Base-by-base conservation (phyloP, 2,797 vertebrate genomes). In the Gambelia wislizenii region DNA sequence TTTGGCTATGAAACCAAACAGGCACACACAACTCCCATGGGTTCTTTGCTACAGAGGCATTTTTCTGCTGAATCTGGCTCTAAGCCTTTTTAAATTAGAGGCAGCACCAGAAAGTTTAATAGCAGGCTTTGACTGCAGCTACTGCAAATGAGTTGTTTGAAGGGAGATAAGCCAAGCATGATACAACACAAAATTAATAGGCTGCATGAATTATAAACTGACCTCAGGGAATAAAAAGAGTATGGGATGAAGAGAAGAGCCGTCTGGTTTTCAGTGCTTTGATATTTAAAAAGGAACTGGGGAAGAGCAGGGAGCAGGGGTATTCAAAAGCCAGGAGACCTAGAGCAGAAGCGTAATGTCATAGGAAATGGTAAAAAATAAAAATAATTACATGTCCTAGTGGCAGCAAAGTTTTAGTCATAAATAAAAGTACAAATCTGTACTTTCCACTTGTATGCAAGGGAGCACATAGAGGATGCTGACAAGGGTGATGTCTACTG, bases 91-190 rank as follows among this genome's bases (percentile, higher is more conserved):
- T 59, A 91, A 92, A 91, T 0, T 0, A 93, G 82, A 93, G 76
- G 44, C 85, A 84, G 27, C 72, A 85, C 7, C 80, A 82, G 80
- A 88, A 89, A 69, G 79, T 79, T 75, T 18, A 77, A 56, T 74
- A 91, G 56, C 12, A 4, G 59, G 81, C 85, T 8, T 56, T 88
- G 89, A 82, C 75, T 56, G 54, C 88, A 89, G 84, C 87, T 47
- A 69, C 90, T 90, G 84, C 36, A 94, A 92, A 92, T 88, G 49
- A 93, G 56, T 91, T 91, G 64, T 91, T 91, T 92, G 88, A 94
- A 94, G 83, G 87, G 87, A 92, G 93, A 92, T 94, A 93, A 94
- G 87, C 85, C 87, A 92, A 92, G 90, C 76, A 83, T 0, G 0
- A 88, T 83, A 87, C 86, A 94, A 91, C 77, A 6, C 0, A 0